Evolutionary conservation across 2,113 vertebrate genomes (phyloP).

Genomic region (Seriola dumerili): DNA sequence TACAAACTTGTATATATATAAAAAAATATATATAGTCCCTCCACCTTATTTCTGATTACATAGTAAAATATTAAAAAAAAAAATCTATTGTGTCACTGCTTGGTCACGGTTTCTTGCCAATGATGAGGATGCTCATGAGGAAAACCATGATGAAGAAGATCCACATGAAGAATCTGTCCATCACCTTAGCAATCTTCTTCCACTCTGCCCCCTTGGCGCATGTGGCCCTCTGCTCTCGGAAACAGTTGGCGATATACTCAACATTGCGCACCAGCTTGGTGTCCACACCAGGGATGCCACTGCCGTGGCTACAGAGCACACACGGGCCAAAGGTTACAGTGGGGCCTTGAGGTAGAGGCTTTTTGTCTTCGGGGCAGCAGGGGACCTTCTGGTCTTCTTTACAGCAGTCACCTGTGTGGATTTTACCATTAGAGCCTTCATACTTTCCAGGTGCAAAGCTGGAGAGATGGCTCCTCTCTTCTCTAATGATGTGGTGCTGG

Average conservation of each 20-base stretch:
- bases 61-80: constrained; percentile 15
- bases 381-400: constrained; percentile 61
- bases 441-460: constrained; percentile 54
- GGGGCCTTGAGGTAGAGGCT: constrained; percentile 49
- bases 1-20: constrained; percentile 12
- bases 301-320: constrained; percentile 72
- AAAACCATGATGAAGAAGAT: constrained; percentile 98
- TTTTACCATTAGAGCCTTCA: constrained; percentile 75
- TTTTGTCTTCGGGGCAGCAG: constrained; percentile 70
- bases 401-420: constrained; percentile 72
- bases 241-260: constrained; percentile 94
- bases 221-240: constrained; percentile 92
- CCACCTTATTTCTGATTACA: constrained; percentile 19
- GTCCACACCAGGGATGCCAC: constrained; percentile 61
- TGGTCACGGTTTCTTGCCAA: constrained; percentile 89
- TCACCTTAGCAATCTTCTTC: constrained; percentile 98
- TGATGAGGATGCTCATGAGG: constrained; percentile 95
- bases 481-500: constrained; percentile 76
- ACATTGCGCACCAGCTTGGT: constrained; percentile 88
- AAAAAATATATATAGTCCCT: constrained; percentile 11
- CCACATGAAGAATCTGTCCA: constrained; percentile 99
- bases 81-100: background rate
- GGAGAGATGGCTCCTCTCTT: constrained; percentile 57
- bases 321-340: constrained; percentile 85
- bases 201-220: constrained; percentile 93